A percentile compares a stretch with the other conserved stretches of the same genome.
Conservation (phyloP, 2,113 vertebrate species). For the Marcusenius ussheri region DNA sequence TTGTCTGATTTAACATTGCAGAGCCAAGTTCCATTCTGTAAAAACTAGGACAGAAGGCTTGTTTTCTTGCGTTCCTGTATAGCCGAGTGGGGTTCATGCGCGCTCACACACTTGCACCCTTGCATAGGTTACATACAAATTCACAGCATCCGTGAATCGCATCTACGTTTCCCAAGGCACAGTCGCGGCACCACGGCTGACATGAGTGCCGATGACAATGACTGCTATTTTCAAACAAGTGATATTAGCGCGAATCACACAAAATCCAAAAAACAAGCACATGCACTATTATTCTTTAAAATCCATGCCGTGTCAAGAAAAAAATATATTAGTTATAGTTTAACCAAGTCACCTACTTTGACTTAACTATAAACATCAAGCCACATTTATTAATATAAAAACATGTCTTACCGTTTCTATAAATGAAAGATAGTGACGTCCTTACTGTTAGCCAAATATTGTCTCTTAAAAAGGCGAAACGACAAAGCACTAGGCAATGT, state of each 20-base stretch:
- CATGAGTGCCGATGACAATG: neutral
- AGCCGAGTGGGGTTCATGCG: neutral
- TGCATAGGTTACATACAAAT: conserved; percentile 4
- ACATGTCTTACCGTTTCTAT: conserved; percentile 65
- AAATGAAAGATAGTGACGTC: conserved; percentile 66
- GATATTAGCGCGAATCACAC: neutral
- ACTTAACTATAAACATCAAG: conserved; percentile 18
- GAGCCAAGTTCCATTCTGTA: neutral
- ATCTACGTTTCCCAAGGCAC: neutral
- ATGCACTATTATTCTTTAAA: neutral
- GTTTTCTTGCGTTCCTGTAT: conserved; percentile 3
- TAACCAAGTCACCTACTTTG: conserved; percentile 15
- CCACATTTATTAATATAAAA: conserved; percentile 17
- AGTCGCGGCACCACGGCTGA: neutral
- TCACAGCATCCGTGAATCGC: neutral
- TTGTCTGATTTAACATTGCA: conserved; percentile 1
- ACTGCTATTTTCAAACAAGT: neutral
- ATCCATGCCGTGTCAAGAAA: neutral
- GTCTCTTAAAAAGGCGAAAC: conserved; percentile 50
- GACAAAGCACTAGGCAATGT: conserved; percentile 53
- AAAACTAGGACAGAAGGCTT: conserved; percentile 1
- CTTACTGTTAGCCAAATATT: conserved; percentile 52
- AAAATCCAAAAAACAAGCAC: neutral
- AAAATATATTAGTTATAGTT: neutral
- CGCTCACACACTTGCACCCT: conserved; percentile 1